Evolutionary conservation across 2,888 invertebrate genomes (phyloP).

Genomic region (Tillus elongatus): DNA sequence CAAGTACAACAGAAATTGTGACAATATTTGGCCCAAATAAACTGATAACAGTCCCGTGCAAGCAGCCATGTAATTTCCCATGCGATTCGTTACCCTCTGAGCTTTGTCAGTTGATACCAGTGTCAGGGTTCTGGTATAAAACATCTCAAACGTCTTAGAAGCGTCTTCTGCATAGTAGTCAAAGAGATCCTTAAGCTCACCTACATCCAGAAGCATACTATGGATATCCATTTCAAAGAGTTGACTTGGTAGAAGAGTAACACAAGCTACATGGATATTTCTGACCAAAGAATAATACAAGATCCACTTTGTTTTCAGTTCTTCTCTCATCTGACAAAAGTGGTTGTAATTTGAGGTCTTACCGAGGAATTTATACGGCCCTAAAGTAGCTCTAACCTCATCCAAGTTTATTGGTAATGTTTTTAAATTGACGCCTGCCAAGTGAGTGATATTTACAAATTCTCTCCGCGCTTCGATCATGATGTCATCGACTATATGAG

Average conservation of each 20-base stretch:
- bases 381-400: constrained; percentile 43
- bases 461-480: constrained; percentile 50
- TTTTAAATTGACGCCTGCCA: constrained; percentile 55
- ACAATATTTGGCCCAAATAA: constrained; percentile 59
- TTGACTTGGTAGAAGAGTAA: constrained; percentile 44
- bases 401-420: constrained; percentile 51
- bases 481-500: constrained; percentile 45
- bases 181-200: constrained; percentile 26
- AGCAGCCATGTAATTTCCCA: constrained; percentile 14
- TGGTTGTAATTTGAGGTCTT: constrained; percentile 50
- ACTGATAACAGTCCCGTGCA: constrained; percentile 45
- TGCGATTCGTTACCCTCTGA: constrained; percentile 14
- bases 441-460: constrained; percentile 53
- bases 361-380: constrained; percentile 53
- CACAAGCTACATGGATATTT: constrained; percentile 48
- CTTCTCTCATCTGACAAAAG: constrained; percentile 50
- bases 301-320: constrained; percentile 49
- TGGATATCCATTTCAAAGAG: constrained; percentile 41
- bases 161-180: constrained; percentile 24
- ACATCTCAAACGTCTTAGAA: constrained; percentile 23
- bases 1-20: constrained; percentile 55
- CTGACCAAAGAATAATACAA: constrained; percentile 56
- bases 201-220: constrained; percentile 25
- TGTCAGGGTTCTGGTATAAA: constrained; percentile 25
- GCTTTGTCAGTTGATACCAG: constrained; percentile 24